Conservation (phyloP, 2,113 vertebrate genomes). For the Percina caprodes region DNA sequence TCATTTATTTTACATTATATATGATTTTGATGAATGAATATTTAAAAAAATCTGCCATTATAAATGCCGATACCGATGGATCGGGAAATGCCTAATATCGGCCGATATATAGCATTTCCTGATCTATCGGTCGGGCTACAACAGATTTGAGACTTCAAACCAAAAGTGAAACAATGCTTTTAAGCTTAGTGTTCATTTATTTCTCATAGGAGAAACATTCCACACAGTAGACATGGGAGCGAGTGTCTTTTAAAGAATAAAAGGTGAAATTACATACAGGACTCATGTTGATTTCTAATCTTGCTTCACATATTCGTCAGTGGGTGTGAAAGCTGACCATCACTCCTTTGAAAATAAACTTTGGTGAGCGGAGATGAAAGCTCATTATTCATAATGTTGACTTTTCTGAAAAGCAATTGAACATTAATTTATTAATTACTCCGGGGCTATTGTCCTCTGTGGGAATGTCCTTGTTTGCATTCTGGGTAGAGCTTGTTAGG, state of each 20-base stretch:
- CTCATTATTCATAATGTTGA: conserved; percentile 10
- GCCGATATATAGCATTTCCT: too few species aligned
- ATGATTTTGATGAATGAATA: too few species aligned
- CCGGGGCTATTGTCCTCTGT: conserved; percentile 10
- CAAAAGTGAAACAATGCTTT: neutral
- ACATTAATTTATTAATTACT: neutral
- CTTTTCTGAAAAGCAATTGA: conserved; percentile 15
- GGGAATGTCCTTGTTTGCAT: conserved; percentile 20
- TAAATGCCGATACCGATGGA: too few species aligned
- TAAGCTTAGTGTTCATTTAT: neutral
- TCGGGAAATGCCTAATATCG: too few species aligned
- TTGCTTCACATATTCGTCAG: neutral
- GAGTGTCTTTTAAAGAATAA: neutral
- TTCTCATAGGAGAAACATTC: neutral
- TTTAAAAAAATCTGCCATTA: too few species aligned
- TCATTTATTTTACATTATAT: too few species aligned
- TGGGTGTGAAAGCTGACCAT: neutral
- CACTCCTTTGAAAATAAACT: neutral
- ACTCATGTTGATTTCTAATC: neutral
- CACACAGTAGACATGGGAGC: neutral
- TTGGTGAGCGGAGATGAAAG: neutral
- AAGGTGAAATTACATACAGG: neutral
- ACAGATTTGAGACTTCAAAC: neutral
- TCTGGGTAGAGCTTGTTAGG: conserved; percentile 26
- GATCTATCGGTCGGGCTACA: too few species aligned